Percentiles rank a stretch among this genome's conserved stretches.
Conservation (phyloP, 2,888 invertebrate species). For the Elgonia sp. region DNA sequence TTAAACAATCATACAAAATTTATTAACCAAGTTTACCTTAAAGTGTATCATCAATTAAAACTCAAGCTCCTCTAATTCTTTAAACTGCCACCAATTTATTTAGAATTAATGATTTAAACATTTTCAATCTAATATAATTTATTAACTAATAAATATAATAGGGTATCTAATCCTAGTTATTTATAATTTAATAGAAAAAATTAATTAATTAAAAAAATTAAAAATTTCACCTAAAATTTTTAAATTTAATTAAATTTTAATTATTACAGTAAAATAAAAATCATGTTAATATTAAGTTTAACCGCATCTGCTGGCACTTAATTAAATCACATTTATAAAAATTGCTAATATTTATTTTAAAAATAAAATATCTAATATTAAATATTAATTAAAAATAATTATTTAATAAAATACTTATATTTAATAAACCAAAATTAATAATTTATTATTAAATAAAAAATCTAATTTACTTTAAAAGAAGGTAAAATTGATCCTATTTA, state of each 20-base stretch:
- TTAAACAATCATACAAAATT: constrained; percentile 73
- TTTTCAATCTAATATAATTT: constrained; percentile 88
- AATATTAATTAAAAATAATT: constrained; percentile 83
- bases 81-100: constrained; percentile 77
- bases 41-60: constrained; percentile 69
- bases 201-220: constrained; percentile 87
- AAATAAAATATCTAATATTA: constrained; percentile 69
- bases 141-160: constrained; percentile 87
- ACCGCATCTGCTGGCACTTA: constrained; percentile 87
- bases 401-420: constrained; percentile 43
- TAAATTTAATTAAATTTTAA: constrained; percentile 30
- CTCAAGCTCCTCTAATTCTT: constrained; percentile 68
- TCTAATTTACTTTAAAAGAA: constrained; percentile 23
- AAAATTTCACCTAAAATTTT: constrained; percentile 85
- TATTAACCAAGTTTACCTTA: constrained; percentile 56
- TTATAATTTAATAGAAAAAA: constrained; percentile 84
- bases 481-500: constrained; percentile 56
- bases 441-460: constrained; percentile 14
- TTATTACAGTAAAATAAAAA: constrained; percentile 87
- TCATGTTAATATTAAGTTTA: constrained; percentile 88
- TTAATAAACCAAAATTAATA: constrained; percentile 15
- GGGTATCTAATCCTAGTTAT: constrained; percentile 87
- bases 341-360: constrained; percentile 85
- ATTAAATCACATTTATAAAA: constrained; percentile 87
- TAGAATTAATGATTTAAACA: constrained; percentile 86